These are phyloP conservation scores for Pampusana beccarii DNA, from an alignment of 2,113 vertebrate genomes.

Conservation along the genomic window DNA sequence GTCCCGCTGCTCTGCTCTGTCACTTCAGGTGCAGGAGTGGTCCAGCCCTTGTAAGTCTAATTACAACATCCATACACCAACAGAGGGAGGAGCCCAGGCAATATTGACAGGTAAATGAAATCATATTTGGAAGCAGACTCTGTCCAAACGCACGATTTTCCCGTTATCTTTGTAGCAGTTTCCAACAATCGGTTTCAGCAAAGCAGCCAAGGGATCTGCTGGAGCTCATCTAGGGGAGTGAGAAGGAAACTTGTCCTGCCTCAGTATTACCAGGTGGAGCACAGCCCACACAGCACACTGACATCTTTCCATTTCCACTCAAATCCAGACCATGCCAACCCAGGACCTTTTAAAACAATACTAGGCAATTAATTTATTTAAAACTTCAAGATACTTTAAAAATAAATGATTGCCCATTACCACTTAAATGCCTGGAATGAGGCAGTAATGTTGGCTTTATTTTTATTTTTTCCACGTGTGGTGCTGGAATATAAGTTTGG, in stretches of 20 bases:
- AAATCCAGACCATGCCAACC: not conserved
- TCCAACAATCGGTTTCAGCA: not conserved
- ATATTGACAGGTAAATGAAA: not conserved
- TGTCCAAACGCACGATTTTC: not conserved
- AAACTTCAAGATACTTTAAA: not conserved
- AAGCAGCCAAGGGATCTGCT: not conserved
- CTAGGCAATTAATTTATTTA: not conserved
- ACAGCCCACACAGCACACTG: not conserved
- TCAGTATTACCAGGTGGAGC: not conserved
- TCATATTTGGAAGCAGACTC: rapidly evolving
- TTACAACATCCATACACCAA: rapidly evolving
- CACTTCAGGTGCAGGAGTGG: not conserved
- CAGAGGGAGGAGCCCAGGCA: not conserved
- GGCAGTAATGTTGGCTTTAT: not conserved
- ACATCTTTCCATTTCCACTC: not conserved
- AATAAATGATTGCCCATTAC: not conserved
- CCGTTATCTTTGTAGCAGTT: not conserved
- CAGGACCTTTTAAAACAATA: not conserved
- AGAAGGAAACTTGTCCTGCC: not conserved
- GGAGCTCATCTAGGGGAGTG: not conserved
- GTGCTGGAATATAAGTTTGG: not conserved
- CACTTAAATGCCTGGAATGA: not conserved
- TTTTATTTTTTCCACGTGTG: rapidly evolving
- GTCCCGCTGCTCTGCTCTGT: not conserved
- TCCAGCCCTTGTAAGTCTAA: not conserved